These are phyloP conservation scores for Melanotaenia trifasciata DNA, from an alignment of 2,797 vertebrate genomes.

Conservation along the genomic window DNA sequence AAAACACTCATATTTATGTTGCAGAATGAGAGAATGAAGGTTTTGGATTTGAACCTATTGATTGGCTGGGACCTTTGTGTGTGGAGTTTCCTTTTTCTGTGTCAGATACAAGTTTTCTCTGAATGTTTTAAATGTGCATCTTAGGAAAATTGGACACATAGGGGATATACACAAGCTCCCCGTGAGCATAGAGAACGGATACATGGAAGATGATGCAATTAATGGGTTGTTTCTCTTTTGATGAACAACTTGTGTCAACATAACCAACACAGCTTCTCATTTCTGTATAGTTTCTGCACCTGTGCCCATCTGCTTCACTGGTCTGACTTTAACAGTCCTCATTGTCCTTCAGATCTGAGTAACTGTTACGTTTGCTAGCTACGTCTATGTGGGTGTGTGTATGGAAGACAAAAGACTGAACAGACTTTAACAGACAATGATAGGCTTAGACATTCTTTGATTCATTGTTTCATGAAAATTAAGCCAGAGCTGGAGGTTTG, in stretches of 20 bases:
- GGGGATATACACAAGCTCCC: background rate
- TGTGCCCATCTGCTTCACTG: background rate
- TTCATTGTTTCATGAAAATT: background rate
- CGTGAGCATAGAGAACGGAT: background rate
- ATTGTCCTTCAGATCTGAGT: background rate
- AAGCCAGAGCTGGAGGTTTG: background rate
- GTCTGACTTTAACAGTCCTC: conserved; percentile 5
- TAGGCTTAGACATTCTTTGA: background rate
- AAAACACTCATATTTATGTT: too few species aligned
- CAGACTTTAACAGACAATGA: background rate
- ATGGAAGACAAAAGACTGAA: background rate
- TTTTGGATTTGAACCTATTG: background rate
- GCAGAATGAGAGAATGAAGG: too few species aligned
- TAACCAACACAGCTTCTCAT: background rate
- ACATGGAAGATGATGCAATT: background rate
- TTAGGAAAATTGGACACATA: too few species aligned
- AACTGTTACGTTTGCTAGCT: background rate
- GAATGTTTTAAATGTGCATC: too few species aligned
- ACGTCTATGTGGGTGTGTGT: conserved; percentile 2
- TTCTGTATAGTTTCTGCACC: background rate
- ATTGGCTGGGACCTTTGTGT: too few species aligned
- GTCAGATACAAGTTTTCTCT: background rate
- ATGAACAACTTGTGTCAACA: background rate
- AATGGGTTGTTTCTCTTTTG: background rate
- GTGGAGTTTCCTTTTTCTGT: background rate